Conservation (phyloP, 2,113 vertebrate species). For the Xenopus borealis region DNA sequence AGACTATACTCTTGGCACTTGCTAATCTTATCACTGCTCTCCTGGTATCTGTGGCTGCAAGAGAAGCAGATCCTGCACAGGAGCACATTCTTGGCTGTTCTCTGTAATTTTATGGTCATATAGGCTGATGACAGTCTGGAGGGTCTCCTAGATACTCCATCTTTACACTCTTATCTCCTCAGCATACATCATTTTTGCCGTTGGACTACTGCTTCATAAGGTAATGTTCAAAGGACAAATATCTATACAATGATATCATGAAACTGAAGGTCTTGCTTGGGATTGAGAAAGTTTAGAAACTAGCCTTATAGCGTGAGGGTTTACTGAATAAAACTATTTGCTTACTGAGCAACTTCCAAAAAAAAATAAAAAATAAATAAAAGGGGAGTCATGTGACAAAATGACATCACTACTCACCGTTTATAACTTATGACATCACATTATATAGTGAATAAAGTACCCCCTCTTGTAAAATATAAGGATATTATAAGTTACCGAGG, state of each 20-base stretch:
- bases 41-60: constrained; percentile 13
- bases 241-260: background rate
- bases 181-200: background rate
- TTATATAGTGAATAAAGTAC: too few relatives aligned
- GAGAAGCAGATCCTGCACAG: constrained; percentile 7
- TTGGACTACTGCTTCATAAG: background rate
- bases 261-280: background rate
- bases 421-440: too few relatives aligned
- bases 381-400: too few relatives aligned
- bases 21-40: constrained; percentile 15
- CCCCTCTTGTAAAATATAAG: too few relatives aligned
- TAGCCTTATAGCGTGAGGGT: too few relatives aligned
- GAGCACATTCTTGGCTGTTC: constrained; percentile 15
- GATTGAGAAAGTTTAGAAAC: too few relatives aligned
- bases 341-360: too few relatives aligned
- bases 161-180: constrained; percentile 11
- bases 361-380: too few relatives aligned
- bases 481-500: too few relatives aligned
- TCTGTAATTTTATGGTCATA: background rate
- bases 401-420: too few relatives aligned
- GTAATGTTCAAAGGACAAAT: background rate
- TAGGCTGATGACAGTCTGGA: constrained; percentile 10
- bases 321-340: too few relatives aligned
- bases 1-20: background rate
- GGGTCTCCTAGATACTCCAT: constrained; percentile 14